Percentiles rank a stretch among this genome's conserved stretches.
phyloP scores from a whole-genome alignment of 2,113 vertebrate genomes.

The Colistium nudipinnis region DNA sequence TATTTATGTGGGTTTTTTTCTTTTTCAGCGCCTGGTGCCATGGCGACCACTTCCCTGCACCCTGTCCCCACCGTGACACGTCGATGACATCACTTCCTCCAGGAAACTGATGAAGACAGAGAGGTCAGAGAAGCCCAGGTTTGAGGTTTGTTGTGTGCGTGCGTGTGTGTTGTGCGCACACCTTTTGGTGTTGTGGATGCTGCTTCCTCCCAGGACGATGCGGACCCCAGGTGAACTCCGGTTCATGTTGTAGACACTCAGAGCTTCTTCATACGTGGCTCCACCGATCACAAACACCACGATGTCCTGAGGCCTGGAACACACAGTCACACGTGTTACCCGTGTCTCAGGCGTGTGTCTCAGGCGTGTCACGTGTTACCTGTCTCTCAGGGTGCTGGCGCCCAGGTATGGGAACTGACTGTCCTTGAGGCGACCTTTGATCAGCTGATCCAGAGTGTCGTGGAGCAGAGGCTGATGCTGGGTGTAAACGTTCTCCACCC shows the following conservation, averaged over 20 bases:
- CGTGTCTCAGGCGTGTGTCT: constrained; percentile 63
- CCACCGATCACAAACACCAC: constrained; percentile 94
- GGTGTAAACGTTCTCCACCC: constrained; percentile 95
- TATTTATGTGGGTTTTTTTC: constrained; percentile 4
- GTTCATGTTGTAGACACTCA: constrained; percentile 92
- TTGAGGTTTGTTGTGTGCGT: background rate
- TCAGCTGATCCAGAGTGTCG: constrained; percentile 94
- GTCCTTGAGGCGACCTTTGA: constrained; percentile 95
- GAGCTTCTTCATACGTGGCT: constrained; percentile 92
- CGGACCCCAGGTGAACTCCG: constrained; percentile 89
- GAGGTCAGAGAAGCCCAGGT: background rate
- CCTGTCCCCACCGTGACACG: constrained; percentile 57
- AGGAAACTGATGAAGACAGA: constrained; percentile 67
- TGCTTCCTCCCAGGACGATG: constrained; percentile 91
- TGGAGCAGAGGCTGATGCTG: constrained; percentile 95
- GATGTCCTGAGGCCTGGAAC: constrained; percentile 91
- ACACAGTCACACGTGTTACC: constrained; percentile 51
- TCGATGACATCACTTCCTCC: constrained; percentile 78
- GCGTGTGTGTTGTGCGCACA: constrained; percentile 54
- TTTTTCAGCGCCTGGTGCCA: constrained; percentile 67
- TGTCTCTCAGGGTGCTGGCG: constrained; percentile 86
- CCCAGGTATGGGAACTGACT: constrained; percentile 94
- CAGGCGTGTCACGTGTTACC: constrained; percentile 44
- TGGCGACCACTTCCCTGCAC: constrained; percentile 60
- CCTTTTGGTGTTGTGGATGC: constrained; percentile 94